These are phyloP conservation scores for Sialis fuliginosa DNA, from an alignment of 2,888 invertebrate species.

Conservation along the genomic window DNA sequence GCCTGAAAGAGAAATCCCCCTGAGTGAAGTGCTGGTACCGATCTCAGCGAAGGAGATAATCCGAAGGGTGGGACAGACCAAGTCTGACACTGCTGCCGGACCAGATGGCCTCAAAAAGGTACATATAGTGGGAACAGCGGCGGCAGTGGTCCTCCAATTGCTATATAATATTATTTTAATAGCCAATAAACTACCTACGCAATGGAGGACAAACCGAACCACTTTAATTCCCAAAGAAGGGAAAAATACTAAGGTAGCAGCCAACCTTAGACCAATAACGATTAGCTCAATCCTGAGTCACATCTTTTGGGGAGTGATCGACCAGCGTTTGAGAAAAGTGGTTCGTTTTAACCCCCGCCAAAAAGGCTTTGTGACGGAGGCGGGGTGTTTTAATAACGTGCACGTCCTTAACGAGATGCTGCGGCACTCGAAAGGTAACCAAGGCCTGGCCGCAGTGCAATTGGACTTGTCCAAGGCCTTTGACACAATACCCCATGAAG, in stretches of 20 bases:
- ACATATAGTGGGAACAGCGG: neutral
- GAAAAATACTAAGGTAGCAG: slow-evolving; percentile 7
- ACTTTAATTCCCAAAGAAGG: slow-evolving; percentile 12
- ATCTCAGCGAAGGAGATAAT: neutral
- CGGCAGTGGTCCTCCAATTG: neutral
- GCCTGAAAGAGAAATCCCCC: neutral
- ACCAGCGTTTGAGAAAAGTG: slow-evolving; percentile 5
- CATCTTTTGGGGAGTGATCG: slow-evolving; percentile 9
- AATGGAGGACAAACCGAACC: slow-evolving; percentile 11
- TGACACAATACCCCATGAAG: slow-evolving; percentile 11
- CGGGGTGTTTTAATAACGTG: slow-evolving; percentile 9
- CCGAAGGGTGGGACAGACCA: neutral
- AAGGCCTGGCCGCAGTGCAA: slow-evolving; percentile 16
- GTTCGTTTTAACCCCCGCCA: slow-evolving; percentile 6
- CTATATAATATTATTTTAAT: neutral
- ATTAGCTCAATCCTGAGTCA: slow-evolving; percentile 11
- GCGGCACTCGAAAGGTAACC: neutral
- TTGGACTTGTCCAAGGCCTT: slow-evolving; percentile 22
- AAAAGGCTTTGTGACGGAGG: slow-evolving; percentile 11
- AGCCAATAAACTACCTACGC: slow-evolving; percentile 3
- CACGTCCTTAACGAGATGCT: neutral
- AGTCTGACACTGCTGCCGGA: neutral
- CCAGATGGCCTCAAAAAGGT: neutral
- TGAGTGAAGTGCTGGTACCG: neutral
- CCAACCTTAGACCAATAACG: slow-evolving; percentile 13